Conservation (phyloP, 2,113 vertebrate genomes). For the Misgurnus mizolepis region DNA sequence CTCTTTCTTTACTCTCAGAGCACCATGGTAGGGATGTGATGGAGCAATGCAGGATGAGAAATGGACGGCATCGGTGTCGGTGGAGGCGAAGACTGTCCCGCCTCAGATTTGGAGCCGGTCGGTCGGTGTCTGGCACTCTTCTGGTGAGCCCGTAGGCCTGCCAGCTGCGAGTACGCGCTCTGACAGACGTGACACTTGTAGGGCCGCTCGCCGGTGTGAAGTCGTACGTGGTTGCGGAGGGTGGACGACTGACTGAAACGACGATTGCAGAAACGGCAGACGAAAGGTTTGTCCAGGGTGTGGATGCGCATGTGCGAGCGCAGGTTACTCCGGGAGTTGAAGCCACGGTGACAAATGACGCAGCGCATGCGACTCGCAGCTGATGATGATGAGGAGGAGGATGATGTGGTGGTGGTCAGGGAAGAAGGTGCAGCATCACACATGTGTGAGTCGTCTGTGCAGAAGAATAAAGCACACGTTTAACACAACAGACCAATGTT, state of each 20-base stretch:
- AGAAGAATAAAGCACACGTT: background rate
- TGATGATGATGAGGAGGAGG: slow-evolving; percentile 57
- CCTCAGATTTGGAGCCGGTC: slow-evolving; percentile 55
- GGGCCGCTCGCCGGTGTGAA: slow-evolving; percentile 97
- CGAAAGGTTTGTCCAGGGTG: slow-evolving; percentile 98
- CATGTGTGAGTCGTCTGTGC: slow-evolving; percentile 83
- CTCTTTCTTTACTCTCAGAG: slow-evolving; percentile 73
- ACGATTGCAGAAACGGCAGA: slow-evolving; percentile 97
- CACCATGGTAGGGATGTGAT: slow-evolving; percentile 90
- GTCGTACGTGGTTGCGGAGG: slow-evolving; percentile 93
- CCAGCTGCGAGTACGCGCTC: slow-evolving; percentile 97
- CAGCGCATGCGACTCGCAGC: slow-evolving; percentile 88
- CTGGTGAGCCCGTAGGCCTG: slow-evolving; percentile 95
- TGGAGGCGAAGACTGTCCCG: slow-evolving; percentile 75
- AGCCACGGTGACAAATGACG: slow-evolving; percentile 96
- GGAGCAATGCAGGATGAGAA: slow-evolving; percentile 79
- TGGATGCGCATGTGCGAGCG: slow-evolving; percentile 99
- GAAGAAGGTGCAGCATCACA: slow-evolving; percentile 73
- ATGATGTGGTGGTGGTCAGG: slow-evolving; percentile 54
- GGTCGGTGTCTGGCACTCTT: slow-evolving; percentile 96
- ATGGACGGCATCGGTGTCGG: slow-evolving; percentile 67
- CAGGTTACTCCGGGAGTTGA: slow-evolving; percentile 99
- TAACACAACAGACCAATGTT: too few species aligned
- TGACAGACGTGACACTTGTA: slow-evolving; percentile 98
- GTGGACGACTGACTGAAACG: slow-evolving; percentile 99